These are phyloP conservation scores for Dendroctonus valens DNA, from an alignment of 1,140 invertebrate species.

Conservation along the genomic window DNA sequence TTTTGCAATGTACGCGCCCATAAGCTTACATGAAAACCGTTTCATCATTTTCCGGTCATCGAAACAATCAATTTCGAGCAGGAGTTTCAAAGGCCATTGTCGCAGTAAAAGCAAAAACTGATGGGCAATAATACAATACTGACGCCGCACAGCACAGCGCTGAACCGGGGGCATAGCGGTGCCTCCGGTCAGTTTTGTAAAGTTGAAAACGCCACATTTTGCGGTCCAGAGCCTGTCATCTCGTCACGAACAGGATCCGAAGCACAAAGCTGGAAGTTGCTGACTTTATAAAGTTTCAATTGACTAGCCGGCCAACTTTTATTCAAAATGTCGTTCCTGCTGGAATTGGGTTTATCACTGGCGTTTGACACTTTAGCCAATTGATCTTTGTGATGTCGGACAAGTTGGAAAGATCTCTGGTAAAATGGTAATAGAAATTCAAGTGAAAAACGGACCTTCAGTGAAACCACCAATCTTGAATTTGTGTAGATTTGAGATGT, in stretches of 20 bases:
- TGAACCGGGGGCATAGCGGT: not conserved
- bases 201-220: conserved; percentile 23
- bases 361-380: conserved; percentile 21
- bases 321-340: conserved; percentile 22
- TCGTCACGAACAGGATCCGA: conserved; percentile 20
- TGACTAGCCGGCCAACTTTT: conserved; percentile 10
- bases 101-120: conserved; percentile 29
- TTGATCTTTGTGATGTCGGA: conserved; percentile 13
- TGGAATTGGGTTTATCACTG: conserved; percentile 30
- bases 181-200: conserved; percentile 22
- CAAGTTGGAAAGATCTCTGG: too few relatives aligned
- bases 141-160: not conserved
- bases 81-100: conserved; percentile 19
- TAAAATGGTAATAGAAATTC: too few relatives aligned
- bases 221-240: conserved; percentile 20
- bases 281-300: conserved; percentile 29
- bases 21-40: conserved; percentile 23
- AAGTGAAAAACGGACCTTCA: too few relatives aligned
- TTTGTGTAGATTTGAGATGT: too few relatives aligned
- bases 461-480: too few relatives aligned
- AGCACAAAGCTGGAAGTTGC: conserved; percentile 17
- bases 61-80: conserved; percentile 21
- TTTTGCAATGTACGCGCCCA: conserved; percentile 5
- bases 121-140: conserved; percentile 26
- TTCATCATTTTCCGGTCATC: conserved; percentile 13